Base-by-base conservation (phyloP, 1,140 invertebrate genomes). In the Drosophila burlai region DNA sequence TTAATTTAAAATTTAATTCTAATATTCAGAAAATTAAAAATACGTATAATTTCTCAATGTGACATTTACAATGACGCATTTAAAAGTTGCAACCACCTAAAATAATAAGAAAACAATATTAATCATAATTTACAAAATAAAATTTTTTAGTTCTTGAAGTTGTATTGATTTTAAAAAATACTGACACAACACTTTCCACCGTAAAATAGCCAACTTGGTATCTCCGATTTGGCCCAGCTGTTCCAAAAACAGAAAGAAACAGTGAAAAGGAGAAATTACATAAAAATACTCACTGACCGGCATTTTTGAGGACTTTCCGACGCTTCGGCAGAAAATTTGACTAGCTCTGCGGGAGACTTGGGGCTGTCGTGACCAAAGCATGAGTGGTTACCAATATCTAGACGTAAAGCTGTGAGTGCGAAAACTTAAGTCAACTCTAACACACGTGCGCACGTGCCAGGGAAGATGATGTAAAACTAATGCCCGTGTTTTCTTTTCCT, bases 381-480 rank as follows among this genome's bases (percentile, higher is more conserved):
- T 93, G 92, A 84, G 52, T 50, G 81, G 54, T 73, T 90, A 92
- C 64, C 84, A 73, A 82, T 93, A 93, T 71, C 80, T 93, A 62
- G 93, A 93, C 71, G 79, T 94, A 58, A 87, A 93, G 74, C 73
- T 94, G 93, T 93, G 87, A 94, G 92, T 93, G 76, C 7, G n/a
- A 38, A 18, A 26, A 31, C 7, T 40, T 18, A 24, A 31, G 24
- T n/a, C 8, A 24, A 46, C 24, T 11, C 7, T 4, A 29, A n/a
- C 45, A 40, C 71, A 82, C 64, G 79, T 84, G 78, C 68, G 26
- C 67, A 69, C 67, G 62, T 45, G 38, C 34, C 34, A 24, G 36
- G 4, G 2, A 42, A 40, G 36, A 42, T 42, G 21, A 43, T 47
- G 58, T 80, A 50, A 65, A 79, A 36, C 24, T 60, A 16, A 54